Base-by-base conservation (phyloP, 2,113 vertebrate species). In the Petrocephalus microphthalmus region DNA sequence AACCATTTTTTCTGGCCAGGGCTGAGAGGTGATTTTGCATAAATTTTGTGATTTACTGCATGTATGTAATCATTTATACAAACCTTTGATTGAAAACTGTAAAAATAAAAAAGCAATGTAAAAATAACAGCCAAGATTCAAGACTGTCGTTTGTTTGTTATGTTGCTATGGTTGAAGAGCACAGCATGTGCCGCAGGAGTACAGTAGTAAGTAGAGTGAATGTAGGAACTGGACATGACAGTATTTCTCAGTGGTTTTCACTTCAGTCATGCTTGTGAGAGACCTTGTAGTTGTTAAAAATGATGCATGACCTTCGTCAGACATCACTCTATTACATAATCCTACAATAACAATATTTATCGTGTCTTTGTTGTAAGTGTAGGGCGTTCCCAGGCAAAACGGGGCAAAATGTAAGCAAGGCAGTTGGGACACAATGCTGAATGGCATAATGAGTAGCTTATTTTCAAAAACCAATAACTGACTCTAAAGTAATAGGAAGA, bases 101-200 rank as follows among this genome's bases (percentile, higher is more conserved):
- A n/a, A n/a, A n/a, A n/a, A n/a, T n/a, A n/a, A n/a, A n/a, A n/a
- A n/a, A n/a, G n/a, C n/a, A n/a, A n/a, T 60, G 57, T 60, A n/a
- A 60, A 82, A 82, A 82, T 45, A 45, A 45, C 22, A 49, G 22
- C 29, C 11, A 74, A 42, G 47, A 29, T 20, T 84, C 20, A 49
- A 52, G 5, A 49, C 8, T 84, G 82, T n/a, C 51, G 5, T 13
- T 7, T 42, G 33, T 78, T 29, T 22, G 22, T 78, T 78, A 15
- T 42, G 67, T 78, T 29, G 25, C 57, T 37, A 17, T 74, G 45
- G 25, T 19, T n/a, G n/a, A n/a, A n/a, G n/a, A n/a, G n/a, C 94
- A 99, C 90, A 98, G 96, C 89, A 90, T 98, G 92, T 98, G 99
- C 93, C 97, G 97, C 20, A 96, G 98, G 51, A 99, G 99, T 90